These are phyloP conservation scores for Muntiacus reevesi DNA, from an alignment of 2,113 vertebrate species.

Conservation along the genomic window DNA sequence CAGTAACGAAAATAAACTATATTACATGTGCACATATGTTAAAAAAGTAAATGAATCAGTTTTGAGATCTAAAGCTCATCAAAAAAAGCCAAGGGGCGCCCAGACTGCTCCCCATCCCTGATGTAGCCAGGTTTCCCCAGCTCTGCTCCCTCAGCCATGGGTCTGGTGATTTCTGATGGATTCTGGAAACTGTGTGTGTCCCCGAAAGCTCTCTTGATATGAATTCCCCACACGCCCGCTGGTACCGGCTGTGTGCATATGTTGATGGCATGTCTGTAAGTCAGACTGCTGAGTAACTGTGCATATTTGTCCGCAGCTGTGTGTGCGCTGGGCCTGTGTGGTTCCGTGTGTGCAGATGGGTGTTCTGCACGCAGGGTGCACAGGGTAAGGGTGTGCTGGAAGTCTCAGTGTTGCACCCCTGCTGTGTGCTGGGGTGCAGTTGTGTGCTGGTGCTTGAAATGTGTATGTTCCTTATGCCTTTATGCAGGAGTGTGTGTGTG, in stretches of 20 bases:
- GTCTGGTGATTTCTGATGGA: accelerated
- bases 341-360: accelerated
- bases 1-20: not conserved
- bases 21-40: not conserved
- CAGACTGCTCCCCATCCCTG: accelerated
- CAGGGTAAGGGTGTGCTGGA: accelerated
- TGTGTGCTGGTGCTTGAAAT: too few relatives aligned
- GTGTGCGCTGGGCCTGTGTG: accelerated
- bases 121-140: accelerated
- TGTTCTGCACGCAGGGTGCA: accelerated
- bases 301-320: accelerated
- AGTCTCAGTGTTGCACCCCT: accelerated
- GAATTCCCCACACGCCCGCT: accelerated
- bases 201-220: accelerated
- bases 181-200: accelerated
- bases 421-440: not conserved
- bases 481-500: not conserved
- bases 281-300: accelerated
- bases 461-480: accelerated
- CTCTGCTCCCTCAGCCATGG: accelerated
- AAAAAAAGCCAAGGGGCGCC: not conserved
- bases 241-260: accelerated
- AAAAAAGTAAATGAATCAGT: not conserved
- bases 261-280: not conserved
- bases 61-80: not conserved